Conservation (phyloP, 2,888 invertebrate species). For the Phorcus lineatus region DNA sequence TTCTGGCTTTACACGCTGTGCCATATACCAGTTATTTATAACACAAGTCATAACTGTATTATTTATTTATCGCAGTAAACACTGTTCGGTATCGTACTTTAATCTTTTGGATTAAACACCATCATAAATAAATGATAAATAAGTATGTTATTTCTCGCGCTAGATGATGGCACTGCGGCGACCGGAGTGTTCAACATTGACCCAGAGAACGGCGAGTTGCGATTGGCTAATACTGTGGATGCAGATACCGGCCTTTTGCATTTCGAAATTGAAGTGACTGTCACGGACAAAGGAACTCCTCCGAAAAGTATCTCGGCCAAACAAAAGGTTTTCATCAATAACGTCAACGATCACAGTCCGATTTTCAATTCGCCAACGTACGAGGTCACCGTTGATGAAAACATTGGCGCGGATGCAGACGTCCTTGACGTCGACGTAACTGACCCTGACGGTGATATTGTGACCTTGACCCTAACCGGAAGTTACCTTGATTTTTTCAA, state of each 20-base stretch:
- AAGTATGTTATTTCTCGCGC: too few relatives aligned
- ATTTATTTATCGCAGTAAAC: too few relatives aligned
- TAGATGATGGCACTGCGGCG: too few relatives aligned
- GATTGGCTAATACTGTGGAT: background rate
- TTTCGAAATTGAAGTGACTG: background rate
- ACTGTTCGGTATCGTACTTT: too few relatives aligned
- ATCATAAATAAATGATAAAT: too few relatives aligned
- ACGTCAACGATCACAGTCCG: background rate
- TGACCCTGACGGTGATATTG: background rate
- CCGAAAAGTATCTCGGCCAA: background rate
- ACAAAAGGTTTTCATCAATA: background rate
- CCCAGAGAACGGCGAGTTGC: background rate
- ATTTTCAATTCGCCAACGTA: background rate
- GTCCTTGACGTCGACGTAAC: background rate
- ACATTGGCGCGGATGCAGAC: background rate
- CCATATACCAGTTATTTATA: too few relatives aligned
- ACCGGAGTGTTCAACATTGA: background rate
- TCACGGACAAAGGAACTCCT: background rate
- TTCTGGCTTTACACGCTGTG: too few relatives aligned
- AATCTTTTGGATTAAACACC: too few relatives aligned
- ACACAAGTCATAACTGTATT: too few relatives aligned
- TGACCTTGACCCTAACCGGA: background rate
- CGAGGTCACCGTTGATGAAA: background rate
- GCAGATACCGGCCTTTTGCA: background rate
- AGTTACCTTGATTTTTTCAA: background rate